Evolutionary conservation across 2,113 vertebrate genomes (phyloP).

Genomic region (Dolichallabes microphthalmus): DNA sequence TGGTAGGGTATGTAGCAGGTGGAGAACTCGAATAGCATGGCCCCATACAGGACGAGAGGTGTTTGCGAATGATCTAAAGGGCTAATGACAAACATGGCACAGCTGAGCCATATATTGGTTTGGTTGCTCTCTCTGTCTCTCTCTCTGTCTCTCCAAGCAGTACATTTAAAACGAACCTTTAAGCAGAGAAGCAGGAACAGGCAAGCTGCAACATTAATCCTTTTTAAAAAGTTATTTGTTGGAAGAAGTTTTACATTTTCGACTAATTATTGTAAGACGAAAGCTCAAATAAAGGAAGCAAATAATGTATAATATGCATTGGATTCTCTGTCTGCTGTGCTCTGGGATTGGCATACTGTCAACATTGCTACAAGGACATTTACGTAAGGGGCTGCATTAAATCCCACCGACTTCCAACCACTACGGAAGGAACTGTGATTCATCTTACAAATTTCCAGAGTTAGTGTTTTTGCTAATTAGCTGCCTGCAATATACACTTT

Average conservation of each 20-base stretch:
- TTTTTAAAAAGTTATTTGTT: not conserved
- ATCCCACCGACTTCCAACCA: not conserved
- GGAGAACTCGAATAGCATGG: not conserved
- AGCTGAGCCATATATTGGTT: not conserved
- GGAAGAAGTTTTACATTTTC: too few species aligned
- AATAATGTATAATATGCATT: too few species aligned
- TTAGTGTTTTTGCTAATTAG: not conserved
- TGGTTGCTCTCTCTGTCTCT: not conserved
- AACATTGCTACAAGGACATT: not conserved
- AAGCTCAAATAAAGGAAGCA: not conserved
- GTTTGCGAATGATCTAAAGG: not conserved
- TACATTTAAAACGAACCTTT: not conserved
- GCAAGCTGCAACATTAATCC: not conserved
- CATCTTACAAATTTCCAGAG: not conserved
- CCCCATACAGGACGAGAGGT: not conserved
- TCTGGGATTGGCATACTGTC: not conserved
- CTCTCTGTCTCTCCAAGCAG: not conserved
- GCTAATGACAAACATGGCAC: not conserved
- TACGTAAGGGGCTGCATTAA: not conserved
- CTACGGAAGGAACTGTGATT: not conserved
- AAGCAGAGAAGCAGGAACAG: not conserved
- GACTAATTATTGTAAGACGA: not conserved
- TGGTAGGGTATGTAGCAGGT: not conserved
- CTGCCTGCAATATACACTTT: not conserved
- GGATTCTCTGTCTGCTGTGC: not conserved